Conservation (phyloP, 1,140 invertebrate genomes). For the Helicorthomorpha holstii region DNA sequence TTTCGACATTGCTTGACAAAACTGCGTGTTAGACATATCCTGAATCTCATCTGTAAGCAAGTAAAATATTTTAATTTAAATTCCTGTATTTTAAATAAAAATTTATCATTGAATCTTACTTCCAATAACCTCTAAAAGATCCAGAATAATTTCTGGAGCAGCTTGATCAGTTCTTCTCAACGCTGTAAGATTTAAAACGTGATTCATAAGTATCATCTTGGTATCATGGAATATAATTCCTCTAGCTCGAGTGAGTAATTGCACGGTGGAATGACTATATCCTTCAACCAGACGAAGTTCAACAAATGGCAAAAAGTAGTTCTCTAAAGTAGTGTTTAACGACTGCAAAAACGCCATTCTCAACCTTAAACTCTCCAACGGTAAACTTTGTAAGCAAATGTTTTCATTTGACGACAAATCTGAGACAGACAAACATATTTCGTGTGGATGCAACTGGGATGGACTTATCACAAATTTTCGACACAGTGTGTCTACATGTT, state of each 20-base stretch:
- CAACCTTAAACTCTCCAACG: constrained; percentile 23
- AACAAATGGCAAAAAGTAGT: constrained; percentile 24
- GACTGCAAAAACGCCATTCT: constrained; percentile 25
- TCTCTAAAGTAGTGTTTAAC: constrained; percentile 23
- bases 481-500: constrained; percentile 20
- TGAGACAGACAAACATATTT: constrained; percentile 19
- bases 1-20: constrained; percentile 25
- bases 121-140: constrained; percentile 23
- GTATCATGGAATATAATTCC: constrained; percentile 23
- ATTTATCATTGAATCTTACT: constrained; percentile 15
- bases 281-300: constrained; percentile 20
- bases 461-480: constrained; percentile 20
- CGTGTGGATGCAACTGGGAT: constrained; percentile 24
- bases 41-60: constrained; percentile 4
- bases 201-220: constrained; percentile 21
- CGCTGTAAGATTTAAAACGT: constrained; percentile 24
- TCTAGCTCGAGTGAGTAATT: constrained; percentile 17
- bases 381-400: constrained; percentile 23
- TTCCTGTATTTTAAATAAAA: not conserved
- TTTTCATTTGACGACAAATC: constrained; percentile 19
- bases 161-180: constrained; percentile 24
- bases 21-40: constrained; percentile 5
- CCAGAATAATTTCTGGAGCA: constrained; percentile 24
- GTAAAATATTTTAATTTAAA: not conserved
- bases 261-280: constrained; percentile 17